Evolutionary conservation across 2,888 invertebrate species (phyloP).

Genomic region (Macroteleia sp.): DNA sequence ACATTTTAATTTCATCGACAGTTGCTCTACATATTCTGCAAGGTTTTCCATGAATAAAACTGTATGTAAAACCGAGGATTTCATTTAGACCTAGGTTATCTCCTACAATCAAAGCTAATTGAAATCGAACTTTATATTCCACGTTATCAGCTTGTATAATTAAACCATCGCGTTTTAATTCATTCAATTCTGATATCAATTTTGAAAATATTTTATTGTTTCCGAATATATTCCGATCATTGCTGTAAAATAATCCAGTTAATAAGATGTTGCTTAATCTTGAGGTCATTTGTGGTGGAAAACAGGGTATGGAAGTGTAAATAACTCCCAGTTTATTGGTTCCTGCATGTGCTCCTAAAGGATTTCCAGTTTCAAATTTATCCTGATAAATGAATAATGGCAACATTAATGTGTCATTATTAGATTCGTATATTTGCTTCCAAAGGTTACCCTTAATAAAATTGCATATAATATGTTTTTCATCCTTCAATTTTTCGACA

Average conservation of each 20-base stretch:
- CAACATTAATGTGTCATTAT: slow-evolving; percentile 9
- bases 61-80: slow-evolving; percentile 12
- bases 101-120: slow-evolving; percentile 12
- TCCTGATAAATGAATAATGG: slow-evolving; percentile 35
- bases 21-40: slow-evolving; percentile 20
- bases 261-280: slow-evolving; percentile 29
- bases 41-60: slow-evolving; percentile 13
- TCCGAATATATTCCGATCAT: slow-evolving; percentile 28
- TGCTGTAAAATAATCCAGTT: slow-evolving; percentile 24
- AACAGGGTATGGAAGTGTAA: background rate
- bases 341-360: slow-evolving; percentile 10
- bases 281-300: slow-evolving; percentile 15
- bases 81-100: slow-evolving; percentile 22
- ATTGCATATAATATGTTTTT: slow-evolving; percentile 21
- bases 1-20: slow-evolving; percentile 6
- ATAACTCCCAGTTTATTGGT: slow-evolving; percentile 8
- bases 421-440: slow-evolving; percentile 13
- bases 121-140: slow-evolving; percentile 12
- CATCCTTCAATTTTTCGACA: slow-evolving; percentile 16
- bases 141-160: slow-evolving; percentile 4
- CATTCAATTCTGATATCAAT: slow-evolving; percentile 18
- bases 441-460: slow-evolving; percentile 26
- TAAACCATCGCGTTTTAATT: slow-evolving; percentile 12
- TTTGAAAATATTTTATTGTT: slow-evolving; percentile 18
- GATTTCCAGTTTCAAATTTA: slow-evolving; percentile 13